Conservation (phyloP, 2,888 invertebrate species). For the Rhagophthalmus giganteus region DNA sequence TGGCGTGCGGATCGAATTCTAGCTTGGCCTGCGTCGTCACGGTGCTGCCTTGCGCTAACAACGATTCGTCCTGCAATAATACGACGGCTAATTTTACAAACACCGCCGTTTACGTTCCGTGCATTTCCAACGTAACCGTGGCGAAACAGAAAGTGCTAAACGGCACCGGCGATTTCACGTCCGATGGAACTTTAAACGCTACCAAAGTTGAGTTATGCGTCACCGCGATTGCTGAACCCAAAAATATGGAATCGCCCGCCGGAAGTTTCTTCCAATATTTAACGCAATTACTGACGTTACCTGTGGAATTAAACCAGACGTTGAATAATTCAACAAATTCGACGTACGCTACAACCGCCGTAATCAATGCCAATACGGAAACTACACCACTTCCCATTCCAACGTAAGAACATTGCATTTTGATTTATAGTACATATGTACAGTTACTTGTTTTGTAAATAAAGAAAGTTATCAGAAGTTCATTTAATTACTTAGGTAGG, state of each 20-base stretch:
- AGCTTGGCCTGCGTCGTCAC: slow-evolving; percentile 45
- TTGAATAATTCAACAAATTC: not conserved
- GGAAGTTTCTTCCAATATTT: slow-evolving; percentile 1
- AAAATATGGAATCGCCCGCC: slow-evolving; percentile 3
- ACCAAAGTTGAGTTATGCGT: slow-evolving; percentile 14
- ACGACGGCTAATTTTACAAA: slow-evolving; percentile 35
- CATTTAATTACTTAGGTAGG: too few relatives aligned
- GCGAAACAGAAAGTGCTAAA: slow-evolving; percentile 3
- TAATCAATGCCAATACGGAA: not conserved
- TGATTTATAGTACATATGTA: not conserved
- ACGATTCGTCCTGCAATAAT: slow-evolving; percentile 43
- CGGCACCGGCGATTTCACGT: not conserved
- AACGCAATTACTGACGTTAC: not conserved
- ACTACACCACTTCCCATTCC: not conserved
- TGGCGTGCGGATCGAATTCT: slow-evolving; percentile 44
- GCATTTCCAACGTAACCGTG: slow-evolving; percentile 43
- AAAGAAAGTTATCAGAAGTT: too few relatives aligned
- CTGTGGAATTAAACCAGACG: not conserved
- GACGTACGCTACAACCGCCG: not conserved
- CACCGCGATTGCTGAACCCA: slow-evolving; percentile 25
- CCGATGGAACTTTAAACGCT: not conserved
- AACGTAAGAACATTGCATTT: not conserved
- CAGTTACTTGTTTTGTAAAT: not conserved
- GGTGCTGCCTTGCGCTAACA: slow-evolving; percentile 47
- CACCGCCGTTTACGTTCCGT: slow-evolving; percentile 44